These are phyloP conservation scores for Rallus crepitans DNA, from an alignment of 2,797 vertebrate species.

Conservation along the genomic window DNA sequence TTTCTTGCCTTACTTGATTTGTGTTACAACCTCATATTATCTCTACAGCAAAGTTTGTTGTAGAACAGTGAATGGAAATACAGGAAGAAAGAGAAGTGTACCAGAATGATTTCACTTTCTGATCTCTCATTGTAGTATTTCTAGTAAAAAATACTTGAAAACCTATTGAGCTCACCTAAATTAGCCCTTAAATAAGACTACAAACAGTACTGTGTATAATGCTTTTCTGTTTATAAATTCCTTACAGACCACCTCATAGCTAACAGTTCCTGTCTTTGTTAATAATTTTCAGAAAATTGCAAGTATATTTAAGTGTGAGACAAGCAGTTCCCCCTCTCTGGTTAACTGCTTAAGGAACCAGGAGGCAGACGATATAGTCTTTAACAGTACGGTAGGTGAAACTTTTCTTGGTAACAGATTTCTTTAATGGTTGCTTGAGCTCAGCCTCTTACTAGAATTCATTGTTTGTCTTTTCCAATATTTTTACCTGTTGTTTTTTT, in stretches of 20 bases:
- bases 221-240: background rate
- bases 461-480: background rate
- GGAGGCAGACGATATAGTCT: slow-evolving; percentile 46
- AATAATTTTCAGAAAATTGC: slow-evolving; percentile 54
- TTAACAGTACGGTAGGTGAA: background rate
- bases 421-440: background rate
- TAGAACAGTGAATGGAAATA: background rate
- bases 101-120: background rate
- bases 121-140: background rate
- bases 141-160: background rate
- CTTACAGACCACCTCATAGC: background rate
- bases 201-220: background rate
- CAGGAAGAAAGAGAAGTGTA: background rate
- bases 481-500: background rate
- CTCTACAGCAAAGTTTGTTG: background rate
- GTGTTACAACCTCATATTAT: background rate
- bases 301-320: slow-evolving; percentile 49
- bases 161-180: background rate
- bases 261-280: background rate
- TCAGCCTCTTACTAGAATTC: background rate
- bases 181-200: background rate
- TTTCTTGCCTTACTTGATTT: background rate
- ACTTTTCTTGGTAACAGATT: background rate
- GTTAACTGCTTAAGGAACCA: slow-evolving; percentile 56
- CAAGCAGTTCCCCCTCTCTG: slow-evolving; percentile 29